These are phyloP conservation scores for Stegostoma tigrinum DNA, from an alignment of 2,113 vertebrate species.

Conservation along the genomic window DNA sequence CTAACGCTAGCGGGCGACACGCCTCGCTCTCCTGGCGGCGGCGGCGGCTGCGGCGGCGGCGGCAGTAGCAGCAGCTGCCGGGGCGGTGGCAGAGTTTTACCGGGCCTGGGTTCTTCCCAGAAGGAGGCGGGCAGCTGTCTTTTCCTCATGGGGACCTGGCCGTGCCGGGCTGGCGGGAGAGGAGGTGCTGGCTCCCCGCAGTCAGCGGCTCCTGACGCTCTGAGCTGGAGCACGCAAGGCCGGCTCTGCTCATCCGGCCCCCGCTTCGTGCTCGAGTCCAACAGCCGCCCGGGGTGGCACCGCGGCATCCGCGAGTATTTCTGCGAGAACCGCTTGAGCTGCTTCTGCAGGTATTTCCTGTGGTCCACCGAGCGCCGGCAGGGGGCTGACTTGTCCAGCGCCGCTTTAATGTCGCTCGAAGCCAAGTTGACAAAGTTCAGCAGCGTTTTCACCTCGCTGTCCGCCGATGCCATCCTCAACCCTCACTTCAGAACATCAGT, in stretches of 20 bases:
- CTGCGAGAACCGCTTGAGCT: slow-evolving; percentile 92
- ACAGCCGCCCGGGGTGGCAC: slow-evolving; percentile 61
- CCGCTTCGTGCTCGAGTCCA: slow-evolving; percentile 54
- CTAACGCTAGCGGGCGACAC: too few species aligned
- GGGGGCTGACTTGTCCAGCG: slow-evolving; percentile 90
- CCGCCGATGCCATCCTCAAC: slow-evolving; percentile 73
- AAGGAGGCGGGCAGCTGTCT: slow-evolving; percentile 92
- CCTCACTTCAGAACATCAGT: background rate
- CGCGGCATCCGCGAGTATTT: slow-evolving; percentile 78
- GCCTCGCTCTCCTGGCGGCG: too few species aligned
- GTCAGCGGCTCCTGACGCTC: too few species aligned
- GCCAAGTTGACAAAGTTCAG: slow-evolving; percentile 96
- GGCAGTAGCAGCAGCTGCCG: too few species aligned
- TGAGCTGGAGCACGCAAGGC: slow-evolving; percentile 40
- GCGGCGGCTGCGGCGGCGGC: too few species aligned
- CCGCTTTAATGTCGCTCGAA: slow-evolving; percentile 95
- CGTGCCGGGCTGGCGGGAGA: slow-evolving; percentile 43
- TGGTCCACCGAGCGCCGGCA: slow-evolving; percentile 94
- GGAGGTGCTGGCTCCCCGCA: too few species aligned
- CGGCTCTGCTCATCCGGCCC: slow-evolving; percentile 49
- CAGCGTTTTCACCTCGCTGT: slow-evolving; percentile 93
- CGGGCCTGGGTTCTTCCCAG: slow-evolving; percentile 85
- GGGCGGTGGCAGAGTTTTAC: slow-evolving; percentile 46
- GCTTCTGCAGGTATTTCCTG: slow-evolving; percentile 95
- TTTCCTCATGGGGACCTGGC: slow-evolving; percentile 91